phyloP scores from a whole-genome alignment of 2,797 vertebrate genomes.

The Pantherophis alleghaniensis region DNA sequence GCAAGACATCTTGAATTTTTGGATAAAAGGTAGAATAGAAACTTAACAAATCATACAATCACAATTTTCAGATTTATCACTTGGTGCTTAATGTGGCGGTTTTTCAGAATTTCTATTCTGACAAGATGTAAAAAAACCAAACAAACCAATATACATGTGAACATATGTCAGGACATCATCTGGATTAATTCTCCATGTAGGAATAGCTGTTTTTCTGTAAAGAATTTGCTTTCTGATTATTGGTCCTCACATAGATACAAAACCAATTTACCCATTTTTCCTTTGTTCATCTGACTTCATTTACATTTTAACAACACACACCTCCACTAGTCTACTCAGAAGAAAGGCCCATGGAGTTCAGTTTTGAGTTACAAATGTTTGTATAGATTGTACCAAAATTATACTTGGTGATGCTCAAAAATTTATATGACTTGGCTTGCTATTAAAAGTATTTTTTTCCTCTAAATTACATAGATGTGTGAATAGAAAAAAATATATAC shows the following conservation, averaged over 20 bases:
- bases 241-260: neutral
- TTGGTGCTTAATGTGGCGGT: no score
- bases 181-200: neutral
- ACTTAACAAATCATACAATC: neutral
- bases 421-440: neutral
- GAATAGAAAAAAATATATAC: neutral
- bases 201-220: neutral
- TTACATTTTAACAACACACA: neutral
- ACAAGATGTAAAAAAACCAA: neutral
- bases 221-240: neutral
- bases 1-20: neutral
- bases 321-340: neutral
- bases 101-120: neutral
- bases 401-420: neutral
- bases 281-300: neutral
- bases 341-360: neutral
- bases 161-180: neutral
- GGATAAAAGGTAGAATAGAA: neutral
- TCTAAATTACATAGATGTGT: neutral
- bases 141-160: neutral
- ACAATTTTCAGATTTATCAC: neutral
- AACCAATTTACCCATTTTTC: neutral
- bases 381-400: neutral
- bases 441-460: neutral
- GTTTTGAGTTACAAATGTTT: neutral